phyloP scores from a whole-genome alignment of 2,113 vertebrate genomes.

The Cinclus mexicanus region DNA sequence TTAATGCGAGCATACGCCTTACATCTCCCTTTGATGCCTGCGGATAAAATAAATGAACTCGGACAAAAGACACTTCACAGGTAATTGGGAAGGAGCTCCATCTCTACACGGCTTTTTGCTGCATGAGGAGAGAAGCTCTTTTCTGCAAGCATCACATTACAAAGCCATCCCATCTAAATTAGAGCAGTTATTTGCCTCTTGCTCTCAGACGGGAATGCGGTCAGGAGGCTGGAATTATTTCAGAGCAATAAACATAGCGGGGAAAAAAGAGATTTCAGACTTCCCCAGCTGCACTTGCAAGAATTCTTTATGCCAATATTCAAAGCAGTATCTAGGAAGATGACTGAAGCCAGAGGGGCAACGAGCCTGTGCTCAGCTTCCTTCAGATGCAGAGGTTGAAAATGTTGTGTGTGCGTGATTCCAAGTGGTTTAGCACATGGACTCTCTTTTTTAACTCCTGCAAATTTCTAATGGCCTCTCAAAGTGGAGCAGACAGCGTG shows the following conservation, averaged over 20 bases:
- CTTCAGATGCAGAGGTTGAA: neutral
- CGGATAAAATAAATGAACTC: neutral
- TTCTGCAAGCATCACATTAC: neutral
- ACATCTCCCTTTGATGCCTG: conserved; percentile 2
- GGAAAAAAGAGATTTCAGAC: neutral
- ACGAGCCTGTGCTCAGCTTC: neutral
- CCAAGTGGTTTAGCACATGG: neutral
- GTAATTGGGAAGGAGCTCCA: neutral
- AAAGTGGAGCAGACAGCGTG: neutral
- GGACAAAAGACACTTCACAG: neutral
- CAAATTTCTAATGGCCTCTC: neutral
- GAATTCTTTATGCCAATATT: neutral
- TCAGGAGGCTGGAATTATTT: conserved; percentile 42
- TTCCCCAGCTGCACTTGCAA: neutral
- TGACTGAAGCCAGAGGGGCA: neutral
- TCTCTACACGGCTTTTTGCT: neutral
- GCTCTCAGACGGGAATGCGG: neutral
- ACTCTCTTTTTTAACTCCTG: neutral
- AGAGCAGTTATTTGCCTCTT: conserved; percentile 35
- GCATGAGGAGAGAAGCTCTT: neutral
- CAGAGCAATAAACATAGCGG: conserved; percentile 1
- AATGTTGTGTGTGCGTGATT: neutral
- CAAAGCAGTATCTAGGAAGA: neutral
- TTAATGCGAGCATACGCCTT: neutral
- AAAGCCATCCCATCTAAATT: conserved; percentile 37